Evolutionary conservation across 2,113 vertebrate genomes (phyloP).

Genomic region (Hylia prasina): DNA sequence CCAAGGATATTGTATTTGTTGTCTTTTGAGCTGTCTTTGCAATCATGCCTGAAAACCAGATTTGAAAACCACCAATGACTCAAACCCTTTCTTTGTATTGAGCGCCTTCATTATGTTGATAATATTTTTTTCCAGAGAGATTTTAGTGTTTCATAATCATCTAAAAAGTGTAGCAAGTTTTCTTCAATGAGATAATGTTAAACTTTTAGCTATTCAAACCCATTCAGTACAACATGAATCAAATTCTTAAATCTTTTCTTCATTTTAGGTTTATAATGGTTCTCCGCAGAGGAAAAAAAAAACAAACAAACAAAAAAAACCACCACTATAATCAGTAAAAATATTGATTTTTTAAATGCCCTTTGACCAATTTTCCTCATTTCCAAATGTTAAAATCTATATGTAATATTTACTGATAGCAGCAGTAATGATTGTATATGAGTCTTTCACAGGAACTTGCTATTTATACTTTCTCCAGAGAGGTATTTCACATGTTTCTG

Average conservation of each 20-base stretch:
- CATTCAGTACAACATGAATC: neutral
- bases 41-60: neutral
- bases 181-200: neutral
- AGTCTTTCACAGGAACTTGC: neutral
- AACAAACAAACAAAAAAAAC: neutral
- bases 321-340: neutral
- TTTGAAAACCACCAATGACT: neutral
- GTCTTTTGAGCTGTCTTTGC: neutral
- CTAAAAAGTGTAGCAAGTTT: neutral
- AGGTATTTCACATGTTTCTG: neutral
- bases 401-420: neutral
- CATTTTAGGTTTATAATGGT: neutral
- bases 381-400: neutral
- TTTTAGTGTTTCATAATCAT: neutral
- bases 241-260: neutral
- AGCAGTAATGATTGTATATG: neutral
- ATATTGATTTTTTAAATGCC: neutral
- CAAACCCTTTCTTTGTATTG: neutral
- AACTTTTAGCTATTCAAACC: neutral
- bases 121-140: neutral
- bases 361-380: neutral
- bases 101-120: neutral
- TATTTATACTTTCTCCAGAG: neutral
- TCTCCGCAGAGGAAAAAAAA: neutral
- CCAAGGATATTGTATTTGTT: neutral